Evolutionary conservation across 2,888 invertebrate genomes (phyloP).

Genomic region (Hyppa rectilinea): DNA sequence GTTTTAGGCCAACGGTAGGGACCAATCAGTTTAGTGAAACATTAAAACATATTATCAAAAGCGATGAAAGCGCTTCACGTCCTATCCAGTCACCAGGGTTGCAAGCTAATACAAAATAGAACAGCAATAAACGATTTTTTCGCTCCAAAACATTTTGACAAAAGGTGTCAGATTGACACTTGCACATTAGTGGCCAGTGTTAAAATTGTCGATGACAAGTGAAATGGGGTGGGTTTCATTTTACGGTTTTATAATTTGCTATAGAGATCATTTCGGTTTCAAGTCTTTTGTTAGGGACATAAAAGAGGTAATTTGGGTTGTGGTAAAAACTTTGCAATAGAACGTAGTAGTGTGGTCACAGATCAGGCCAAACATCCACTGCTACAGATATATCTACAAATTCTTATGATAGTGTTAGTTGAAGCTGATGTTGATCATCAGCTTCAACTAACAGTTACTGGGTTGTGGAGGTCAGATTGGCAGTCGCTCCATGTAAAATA

Average conservation of each 20-base stretch:
- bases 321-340: slow-evolving; percentile 2
- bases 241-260: slow-evolving; percentile 64
- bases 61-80: slow-evolving; percentile 68
- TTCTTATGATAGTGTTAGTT: too few species aligned
- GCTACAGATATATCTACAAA: too few species aligned
- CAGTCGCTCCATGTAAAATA: too few species aligned
- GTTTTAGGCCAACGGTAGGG: too few species aligned
- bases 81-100: slow-evolving; percentile 44
- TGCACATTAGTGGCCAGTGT: slow-evolving; percentile 80
- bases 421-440: too few species aligned
- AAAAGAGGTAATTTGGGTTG: slow-evolving; percentile 22
- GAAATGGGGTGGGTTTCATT: slow-evolving; percentile 71
- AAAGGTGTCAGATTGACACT: slow-evolving; percentile 83
- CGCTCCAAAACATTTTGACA: slow-evolving; percentile 83
- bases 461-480: too few species aligned
- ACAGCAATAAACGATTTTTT: slow-evolving; percentile 81
- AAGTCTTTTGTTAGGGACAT: slow-evolving; percentile 44
- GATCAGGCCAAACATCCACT: neutral
- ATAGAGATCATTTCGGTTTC: slow-evolving; percentile 51
- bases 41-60: slow-evolving; percentile 1
- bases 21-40: too few species aligned
- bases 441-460: too few species aligned
- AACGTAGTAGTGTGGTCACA: neutral
- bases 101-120: slow-evolving; percentile 67
- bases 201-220: slow-evolving; percentile 72